phyloP scores from a whole-genome alignment of 2,888 invertebrate genomes.

The Sphecodes monilicornis region DNA sequence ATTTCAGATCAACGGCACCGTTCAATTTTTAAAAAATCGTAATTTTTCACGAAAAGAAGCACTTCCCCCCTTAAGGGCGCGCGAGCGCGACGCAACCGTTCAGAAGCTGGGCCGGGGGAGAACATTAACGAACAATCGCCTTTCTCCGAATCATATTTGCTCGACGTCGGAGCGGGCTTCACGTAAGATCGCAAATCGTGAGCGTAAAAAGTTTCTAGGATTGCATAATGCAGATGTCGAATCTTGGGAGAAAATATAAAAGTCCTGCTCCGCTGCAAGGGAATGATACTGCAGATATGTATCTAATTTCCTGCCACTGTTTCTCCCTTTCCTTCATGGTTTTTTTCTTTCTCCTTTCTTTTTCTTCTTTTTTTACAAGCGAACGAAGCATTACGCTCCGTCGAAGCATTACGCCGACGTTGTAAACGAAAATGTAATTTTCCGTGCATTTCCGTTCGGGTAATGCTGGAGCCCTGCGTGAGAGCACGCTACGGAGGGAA shows the following conservation, averaged over 20 bases:
- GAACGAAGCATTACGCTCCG: background rate
- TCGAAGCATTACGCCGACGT: background rate
- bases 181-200: constrained; percentile 14
- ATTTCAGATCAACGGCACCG: no score
- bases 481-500: constrained; percentile 2
- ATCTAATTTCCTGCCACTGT: constrained; percentile 21
- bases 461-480: no score
- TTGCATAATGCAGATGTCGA: background rate
- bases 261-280: background rate
- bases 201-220: constrained; percentile 23
- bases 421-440: constrained; percentile 45
- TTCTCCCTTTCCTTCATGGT: background rate
- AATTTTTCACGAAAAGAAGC: no score
- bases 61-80: no score
- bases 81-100: no score
- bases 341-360: background rate
- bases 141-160: background rate
- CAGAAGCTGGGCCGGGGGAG: background rate
- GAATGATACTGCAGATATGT: constrained; percentile 21
- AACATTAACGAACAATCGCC: constrained; percentile 8
- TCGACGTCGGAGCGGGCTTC: background rate
- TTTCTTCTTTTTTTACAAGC: constrained; percentile 3
- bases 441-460: constrained; percentile 34
- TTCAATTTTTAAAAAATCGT: no score
- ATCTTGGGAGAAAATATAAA: background rate